Percentiles rank a stretch among this genome's conserved stretches.
These are phyloP conservation scores for Thalassophryne amazonica DNA, from an alignment of 2,797 vertebrate species.

Conservation along the genomic window DNA sequence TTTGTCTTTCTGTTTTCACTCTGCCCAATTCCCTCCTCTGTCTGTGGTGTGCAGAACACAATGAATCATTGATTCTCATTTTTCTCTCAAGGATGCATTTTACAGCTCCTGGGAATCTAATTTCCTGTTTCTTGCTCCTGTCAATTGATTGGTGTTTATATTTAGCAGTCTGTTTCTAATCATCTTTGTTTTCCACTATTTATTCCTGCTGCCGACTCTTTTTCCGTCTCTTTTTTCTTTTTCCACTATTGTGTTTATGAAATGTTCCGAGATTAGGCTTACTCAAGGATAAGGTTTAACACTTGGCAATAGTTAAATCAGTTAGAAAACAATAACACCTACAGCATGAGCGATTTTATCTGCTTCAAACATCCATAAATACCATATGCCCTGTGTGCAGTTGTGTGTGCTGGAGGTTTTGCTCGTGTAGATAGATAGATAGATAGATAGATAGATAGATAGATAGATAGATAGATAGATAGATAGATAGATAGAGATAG, in stretches of 20 bases:
- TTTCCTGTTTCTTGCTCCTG: conserved; percentile 76
- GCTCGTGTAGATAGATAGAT: no score
- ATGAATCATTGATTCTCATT: conserved; percentile 70
- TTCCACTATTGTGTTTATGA: conserved; percentile 31
- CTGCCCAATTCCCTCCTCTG: conserved; percentile 7
- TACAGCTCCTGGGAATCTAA: conserved; percentile 73
- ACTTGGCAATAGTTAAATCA: conserved; percentile 59
- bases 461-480: no score
- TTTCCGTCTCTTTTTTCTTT: conserved; percentile 22
- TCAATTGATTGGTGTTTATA: conserved; percentile 81
- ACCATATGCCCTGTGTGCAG: no score
- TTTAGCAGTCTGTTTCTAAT: conserved; percentile 78
- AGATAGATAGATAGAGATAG: no score
- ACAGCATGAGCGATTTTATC: conserved; percentile 38
- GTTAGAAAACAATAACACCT: conserved; percentile 64
- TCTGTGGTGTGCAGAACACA: conserved; percentile 51
- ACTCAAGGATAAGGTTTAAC: conserved; percentile 48
- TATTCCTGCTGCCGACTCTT: conserved; percentile 32
- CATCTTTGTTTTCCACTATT: conserved; percentile 51
- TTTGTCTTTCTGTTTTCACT: neutral
- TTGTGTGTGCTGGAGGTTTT: no score
- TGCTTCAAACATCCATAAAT: conserved; percentile 19
- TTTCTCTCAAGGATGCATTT: conserved; percentile 67
- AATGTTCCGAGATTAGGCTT: conserved; percentile 34
- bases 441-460: no score